Evolutionary conservation across 2,113 vertebrate species (phyloP).

Genomic region (Calyptommatus sinebrachiatus): DNA sequence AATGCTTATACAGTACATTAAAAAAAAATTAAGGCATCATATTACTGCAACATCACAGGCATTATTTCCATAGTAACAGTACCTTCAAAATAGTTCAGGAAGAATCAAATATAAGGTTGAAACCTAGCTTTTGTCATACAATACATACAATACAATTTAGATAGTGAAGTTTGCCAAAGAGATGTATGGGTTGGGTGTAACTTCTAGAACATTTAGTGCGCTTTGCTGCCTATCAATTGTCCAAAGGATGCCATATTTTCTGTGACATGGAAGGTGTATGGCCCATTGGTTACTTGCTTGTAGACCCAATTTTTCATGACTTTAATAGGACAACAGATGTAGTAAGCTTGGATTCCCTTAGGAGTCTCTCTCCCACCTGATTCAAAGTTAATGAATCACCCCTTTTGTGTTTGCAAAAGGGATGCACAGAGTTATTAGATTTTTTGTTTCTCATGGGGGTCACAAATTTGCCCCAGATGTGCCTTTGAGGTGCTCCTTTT

Average conservation of each 20-base stretch:
- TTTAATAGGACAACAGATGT: too few species aligned
- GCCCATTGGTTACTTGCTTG: too few species aligned
- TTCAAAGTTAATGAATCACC: neutral
- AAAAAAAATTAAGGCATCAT: neutral
- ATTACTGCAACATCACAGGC: conserved; percentile 34
- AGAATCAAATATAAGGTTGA: neutral
- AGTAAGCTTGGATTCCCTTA: too few species aligned
- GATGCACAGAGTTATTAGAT: neutral
- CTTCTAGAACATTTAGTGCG: neutral
- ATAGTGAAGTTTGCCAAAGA: neutral
- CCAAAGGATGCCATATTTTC: neutral
- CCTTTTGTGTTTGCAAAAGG: neutral
- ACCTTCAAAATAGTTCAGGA: conserved; percentile 15
- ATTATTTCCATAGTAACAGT: conserved; percentile 37
- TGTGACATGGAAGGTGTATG: neutral
- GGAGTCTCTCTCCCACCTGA: too few species aligned
- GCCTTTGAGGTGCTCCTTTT: neutral
- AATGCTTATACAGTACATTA: neutral
- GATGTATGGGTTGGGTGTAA: neutral
- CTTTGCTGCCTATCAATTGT: neutral
- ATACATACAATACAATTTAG: neutral
- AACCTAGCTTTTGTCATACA: neutral
- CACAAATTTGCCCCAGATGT: neutral
- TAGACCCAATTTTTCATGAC: too few species aligned
- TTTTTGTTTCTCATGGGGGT: neutral